Percentiles rank a stretch among this genome's conserved stretches.
Evolutionary conservation across 2,888 invertebrate genomes (phyloP).

Genomic region (Tachina grossa): DNA sequence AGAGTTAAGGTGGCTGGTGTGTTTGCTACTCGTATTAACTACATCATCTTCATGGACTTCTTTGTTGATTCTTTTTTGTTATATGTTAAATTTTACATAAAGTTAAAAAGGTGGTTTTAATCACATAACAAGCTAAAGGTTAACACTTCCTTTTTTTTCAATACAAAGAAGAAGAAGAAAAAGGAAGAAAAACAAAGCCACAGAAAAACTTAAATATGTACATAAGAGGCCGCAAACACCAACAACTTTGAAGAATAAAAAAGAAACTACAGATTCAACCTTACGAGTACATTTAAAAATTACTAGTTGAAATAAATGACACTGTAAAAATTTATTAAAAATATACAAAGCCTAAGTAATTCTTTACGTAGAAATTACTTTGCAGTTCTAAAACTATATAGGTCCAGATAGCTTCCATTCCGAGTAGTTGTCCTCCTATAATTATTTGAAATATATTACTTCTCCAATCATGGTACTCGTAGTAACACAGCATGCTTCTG

Average conservation of each 20-base stretch:
- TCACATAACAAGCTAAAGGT: constrained; percentile 72
- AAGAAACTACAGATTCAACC: constrained; percentile 30
- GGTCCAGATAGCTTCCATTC: no score
- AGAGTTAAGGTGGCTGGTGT: constrained; percentile 20
- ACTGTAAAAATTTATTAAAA: constrained; percentile 10
- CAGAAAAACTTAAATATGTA: constrained; percentile 10
- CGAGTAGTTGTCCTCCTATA: no score
- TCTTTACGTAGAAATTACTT: background rate
- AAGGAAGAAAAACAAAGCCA: background rate
- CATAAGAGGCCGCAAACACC: constrained; percentile 36
- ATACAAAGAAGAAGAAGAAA: constrained; percentile 14
- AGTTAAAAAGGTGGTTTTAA: constrained; percentile 62
- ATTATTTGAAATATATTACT: no score
- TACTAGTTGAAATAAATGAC: constrained; percentile 21
- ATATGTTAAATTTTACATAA: constrained; percentile 44
- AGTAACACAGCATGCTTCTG: background rate
- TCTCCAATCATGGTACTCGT: no score
- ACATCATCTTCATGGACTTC: constrained; percentile 60
- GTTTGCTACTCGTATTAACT: constrained; percentile 40
- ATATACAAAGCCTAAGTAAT: background rate
- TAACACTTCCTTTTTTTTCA: constrained; percentile 73
- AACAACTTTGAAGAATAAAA: constrained; percentile 41
- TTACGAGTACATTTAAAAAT: constrained; percentile 36
- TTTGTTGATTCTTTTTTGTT: background rate
- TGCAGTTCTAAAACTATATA: background rate